Evolutionary conservation across 2,113 vertebrate genomes (phyloP), one percentile per base, ranked within the genome.

Genomic region (Tricholaema leucomelas): DNA sequence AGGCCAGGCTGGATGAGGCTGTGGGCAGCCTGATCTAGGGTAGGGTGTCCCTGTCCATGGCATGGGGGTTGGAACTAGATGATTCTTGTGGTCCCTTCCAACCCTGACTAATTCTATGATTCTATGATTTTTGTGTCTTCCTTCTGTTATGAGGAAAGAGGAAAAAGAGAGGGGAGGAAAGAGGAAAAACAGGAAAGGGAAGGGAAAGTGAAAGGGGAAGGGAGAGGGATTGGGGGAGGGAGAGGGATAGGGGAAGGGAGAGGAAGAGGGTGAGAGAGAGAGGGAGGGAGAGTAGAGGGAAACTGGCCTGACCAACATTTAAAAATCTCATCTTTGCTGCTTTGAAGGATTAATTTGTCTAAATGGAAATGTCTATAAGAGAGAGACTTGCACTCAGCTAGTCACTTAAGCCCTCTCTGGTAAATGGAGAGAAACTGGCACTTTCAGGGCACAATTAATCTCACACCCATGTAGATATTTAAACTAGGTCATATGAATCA

Each of bases 401-500:
- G 81, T 63, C 90, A 93, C 75, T 90, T 74, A 89, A 92, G 72
- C 60, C 67, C 56, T 77, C 63, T 83, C 72, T 87, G 72, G 55
- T 59, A 93, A 92, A 73, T 59, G 72, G 82, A 92, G 64, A 85
- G 75, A 94, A 95, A 91, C 52, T 94, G 95, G 90, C 94, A 95
- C 85, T 93, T 95, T 94, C 79, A 92, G 95, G 93, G 90, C 82
- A 77, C 20, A 83, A 94, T 90, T 96, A 96, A 92, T 94, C 87
- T 92, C 82, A 92, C 93, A 85, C 79, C 44, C 72, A 77, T 74
- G 85, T 83, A 93, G 93, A 71, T 93, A 93, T 87, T 93, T 74
- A 94, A 96, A 96, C 81, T 94, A 87, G 95, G 95, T 95, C 90
- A 83, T 90, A 92, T 83, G 93, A 95, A 92, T 95, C 95, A 95